These are phyloP conservation scores for Protula sp. DNA, from an alignment of 2,888 invertebrate species.

Conservation along the genomic window DNA sequence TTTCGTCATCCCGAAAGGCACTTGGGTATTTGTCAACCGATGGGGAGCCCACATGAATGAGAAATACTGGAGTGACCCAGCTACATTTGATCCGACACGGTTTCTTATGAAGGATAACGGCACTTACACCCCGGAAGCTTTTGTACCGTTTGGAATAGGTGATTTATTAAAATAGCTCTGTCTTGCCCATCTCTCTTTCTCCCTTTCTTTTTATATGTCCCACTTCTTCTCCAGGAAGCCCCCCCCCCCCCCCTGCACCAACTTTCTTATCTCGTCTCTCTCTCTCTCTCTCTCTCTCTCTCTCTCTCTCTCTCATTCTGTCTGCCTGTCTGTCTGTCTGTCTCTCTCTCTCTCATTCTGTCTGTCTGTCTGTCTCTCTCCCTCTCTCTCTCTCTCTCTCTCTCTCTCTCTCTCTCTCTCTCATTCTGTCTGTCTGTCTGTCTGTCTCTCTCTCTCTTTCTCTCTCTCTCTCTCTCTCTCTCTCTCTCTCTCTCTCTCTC, in stretches of 20 bases:
- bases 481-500: slow-evolving; percentile 4
- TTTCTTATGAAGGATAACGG: slow-evolving; percentile 17
- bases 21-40: slow-evolving; percentile 24
- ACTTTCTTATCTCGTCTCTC: too few species aligned
- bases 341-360: too few species aligned
- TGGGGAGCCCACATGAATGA: slow-evolving; percentile 20
- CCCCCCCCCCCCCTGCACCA: too few species aligned
- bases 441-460: slow-evolving; percentile 9
- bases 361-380: background rate
- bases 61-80: slow-evolving; percentile 18
- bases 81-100: slow-evolving; percentile 17
- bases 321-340: too few species aligned
- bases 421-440: too few species aligned
- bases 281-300: too few species aligned
- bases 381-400: background rate
- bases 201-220: background rate
- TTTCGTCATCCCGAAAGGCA: slow-evolving; percentile 22
- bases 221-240: background rate
- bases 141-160: slow-evolving; percentile 25
- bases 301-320: too few species aligned
- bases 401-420: slow-evolving; percentile 6
- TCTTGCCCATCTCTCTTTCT: too few species aligned
- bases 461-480: background rate
- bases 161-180: too few species aligned
- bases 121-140: slow-evolving; percentile 15